Conservation (phyloP, 2,888 invertebrate species). For the Nephrocerus scutellatus region DNA sequence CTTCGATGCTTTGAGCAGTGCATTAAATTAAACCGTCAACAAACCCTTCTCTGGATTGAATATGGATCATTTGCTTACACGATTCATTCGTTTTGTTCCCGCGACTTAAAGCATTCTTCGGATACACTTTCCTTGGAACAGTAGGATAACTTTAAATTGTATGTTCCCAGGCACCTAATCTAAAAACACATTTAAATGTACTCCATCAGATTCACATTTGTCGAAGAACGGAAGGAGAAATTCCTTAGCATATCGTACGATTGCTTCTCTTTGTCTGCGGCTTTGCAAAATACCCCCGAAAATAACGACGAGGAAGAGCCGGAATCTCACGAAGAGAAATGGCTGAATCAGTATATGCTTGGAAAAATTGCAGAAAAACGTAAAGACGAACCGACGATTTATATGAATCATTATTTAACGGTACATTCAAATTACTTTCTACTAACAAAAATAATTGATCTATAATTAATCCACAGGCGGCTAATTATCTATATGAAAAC, state of each 20-base stretch:
- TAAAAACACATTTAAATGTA: not conserved
- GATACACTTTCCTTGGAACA: conserved; percentile 67
- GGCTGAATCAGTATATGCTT: conserved; percentile 92
- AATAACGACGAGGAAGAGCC: conserved; percentile 25
- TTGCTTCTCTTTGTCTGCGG: conserved; percentile 68
- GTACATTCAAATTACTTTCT: conserved; percentile 39
- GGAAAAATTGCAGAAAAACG: conserved; percentile 90
- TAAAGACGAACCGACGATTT: conserved; percentile 64
- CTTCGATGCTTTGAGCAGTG: conserved; percentile 76
- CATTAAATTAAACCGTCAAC: conserved; percentile 64
- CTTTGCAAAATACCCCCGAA: conserved; percentile 48
- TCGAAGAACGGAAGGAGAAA: conserved; percentile 70
- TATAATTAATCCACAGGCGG: conserved; percentile 52
- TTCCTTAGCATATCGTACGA: conserved; percentile 71
- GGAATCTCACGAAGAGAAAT: conserved; percentile 71
- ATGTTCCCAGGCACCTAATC: not conserved
- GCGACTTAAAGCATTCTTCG: conserved; percentile 73
- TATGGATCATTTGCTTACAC: conserved; percentile 85
- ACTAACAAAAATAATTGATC: not conserved
- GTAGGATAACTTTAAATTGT: conserved; percentile 25
- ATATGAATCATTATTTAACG: conserved; percentile 71
- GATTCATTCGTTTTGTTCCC: conserved; percentile 83
- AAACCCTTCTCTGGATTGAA: conserved; percentile 79
- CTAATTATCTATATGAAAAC: conserved; percentile 68
- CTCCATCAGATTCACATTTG: conserved; percentile 54